Evolutionary conservation across 2,113 vertebrate genomes (phyloP).

Genomic region (Chrysemys picta): DNA sequence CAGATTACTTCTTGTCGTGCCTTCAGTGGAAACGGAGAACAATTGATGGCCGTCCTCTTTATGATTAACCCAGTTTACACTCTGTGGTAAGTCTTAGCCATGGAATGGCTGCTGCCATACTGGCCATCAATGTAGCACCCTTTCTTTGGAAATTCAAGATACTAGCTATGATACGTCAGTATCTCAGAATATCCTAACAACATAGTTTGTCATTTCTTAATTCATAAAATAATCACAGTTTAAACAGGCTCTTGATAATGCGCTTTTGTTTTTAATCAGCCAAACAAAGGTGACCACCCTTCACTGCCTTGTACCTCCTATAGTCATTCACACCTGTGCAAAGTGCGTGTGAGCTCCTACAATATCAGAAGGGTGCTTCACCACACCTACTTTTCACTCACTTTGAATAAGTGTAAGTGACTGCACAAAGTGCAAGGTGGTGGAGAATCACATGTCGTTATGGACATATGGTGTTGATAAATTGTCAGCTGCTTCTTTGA

Average conservation of each 20-base stretch:
- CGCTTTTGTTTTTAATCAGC: slow-evolving; percentile 16
- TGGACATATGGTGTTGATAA: background rate
- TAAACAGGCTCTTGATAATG: background rate
- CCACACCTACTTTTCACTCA: background rate
- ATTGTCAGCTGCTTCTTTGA: rapidly evolving
- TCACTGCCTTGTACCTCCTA: background rate
- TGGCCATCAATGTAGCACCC: background rate
- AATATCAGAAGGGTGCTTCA: background rate
- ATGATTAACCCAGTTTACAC: background rate
- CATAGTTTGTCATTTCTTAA: background rate
- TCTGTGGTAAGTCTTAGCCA: slow-evolving; percentile 18
- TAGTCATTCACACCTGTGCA: background rate
- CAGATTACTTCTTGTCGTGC: too few species aligned
- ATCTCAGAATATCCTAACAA: background rate
- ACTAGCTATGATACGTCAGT: background rate
- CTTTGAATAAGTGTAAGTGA: background rate
- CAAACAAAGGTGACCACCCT: background rate
- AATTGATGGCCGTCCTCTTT: too few species aligned
- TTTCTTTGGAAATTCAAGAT: slow-evolving; percentile 20
- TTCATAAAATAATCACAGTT: slow-evolving; percentile 22
- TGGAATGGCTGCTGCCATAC: background rate
- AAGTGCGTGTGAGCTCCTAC: background rate
- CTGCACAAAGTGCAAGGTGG: background rate
- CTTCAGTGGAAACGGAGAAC: too few species aligned
- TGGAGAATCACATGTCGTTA: background rate